Evolutionary conservation across 2,113 vertebrate species (phyloP), one percentile per base, ranked within the genome.

Genomic region (Dissostichus mawsoni): DNA sequence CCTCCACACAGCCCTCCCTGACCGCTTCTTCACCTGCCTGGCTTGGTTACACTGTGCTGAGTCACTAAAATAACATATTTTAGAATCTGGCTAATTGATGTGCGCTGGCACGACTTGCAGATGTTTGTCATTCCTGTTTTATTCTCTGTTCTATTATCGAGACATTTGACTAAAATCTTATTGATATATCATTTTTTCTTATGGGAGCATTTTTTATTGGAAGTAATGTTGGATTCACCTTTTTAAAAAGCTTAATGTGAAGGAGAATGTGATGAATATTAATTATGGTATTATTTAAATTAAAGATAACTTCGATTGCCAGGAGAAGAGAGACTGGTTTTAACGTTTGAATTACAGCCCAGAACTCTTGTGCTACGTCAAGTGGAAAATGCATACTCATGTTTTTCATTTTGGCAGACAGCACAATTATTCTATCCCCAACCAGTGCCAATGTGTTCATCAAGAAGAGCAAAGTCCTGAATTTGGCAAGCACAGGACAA

Each of bases 41-140:
- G 74, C 55, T 20, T 48, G 12, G 64, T 72, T 12, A 20, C n/a
- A 47, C 29, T 50, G 51, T 76, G 73, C 78, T 75, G 84, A 76
- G 74, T 76, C 81, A 85, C 64, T 14, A 48, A 29, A 58, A 69
- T 7, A n/a, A 57, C 71, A 45, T 33, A 61, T 59, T 44, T 66
- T 1, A 47, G 3, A 53, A 16, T 82, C 52, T 82, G 25, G 48
- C 33, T 33, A 20, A 47, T 23, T 45, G 45, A 73, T 61, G n/a
- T 50, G 50, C 36, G 62, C 16, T 36, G 25, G 18, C 5, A 8
- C 11, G 23, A 41, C 45, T 33, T 48, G 3, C 47, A 80, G 36
- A 62, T 41, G 10, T 45, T 57, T 65, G 14, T 36, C 70, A 16
- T 4, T 3, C 7, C 47, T 75, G 45, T 66, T 71, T 53, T 9